These are phyloP conservation scores for Epistrophe grossulariae DNA, from an alignment of 2,888 invertebrate species.

Conservation along the genomic window DNA sequence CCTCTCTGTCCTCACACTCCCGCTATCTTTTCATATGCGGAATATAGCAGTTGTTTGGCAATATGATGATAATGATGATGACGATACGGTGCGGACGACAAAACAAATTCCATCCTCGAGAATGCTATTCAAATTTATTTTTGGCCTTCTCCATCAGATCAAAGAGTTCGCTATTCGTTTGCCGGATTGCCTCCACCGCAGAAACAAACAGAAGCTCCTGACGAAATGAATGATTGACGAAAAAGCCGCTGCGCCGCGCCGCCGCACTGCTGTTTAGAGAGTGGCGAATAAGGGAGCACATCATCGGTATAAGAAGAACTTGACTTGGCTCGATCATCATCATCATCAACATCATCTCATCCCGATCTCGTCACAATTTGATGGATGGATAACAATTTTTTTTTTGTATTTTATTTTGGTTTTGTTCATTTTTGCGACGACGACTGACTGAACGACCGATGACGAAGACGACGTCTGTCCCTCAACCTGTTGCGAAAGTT, in stretches of 20 bases:
- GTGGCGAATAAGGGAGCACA: slow-evolving; percentile 29
- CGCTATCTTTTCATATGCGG: slow-evolving; percentile 22
- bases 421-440: not conserved
- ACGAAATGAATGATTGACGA: slow-evolving; percentile 74
- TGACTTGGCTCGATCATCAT: slow-evolving; percentile 53
- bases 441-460: too few species aligned
- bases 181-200: slow-evolving; percentile 30
- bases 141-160: slow-evolving; percentile 60
- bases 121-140: slow-evolving; percentile 76
- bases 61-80: slow-evolving; percentile 30
- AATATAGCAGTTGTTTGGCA: slow-evolving; percentile 25
- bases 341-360: slow-evolving; percentile 71
- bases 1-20: not conserved
- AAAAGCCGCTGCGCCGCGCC: slow-evolving; percentile 44
- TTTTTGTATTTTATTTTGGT: slow-evolving; percentile 12
- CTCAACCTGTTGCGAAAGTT: slow-evolving; percentile 53
- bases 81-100: slow-evolving; percentile 18
- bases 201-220: slow-evolving; percentile 68
- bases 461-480: not conserved
- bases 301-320: not conserved
- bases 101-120: slow-evolving; percentile 71
- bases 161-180: slow-evolving; percentile 45
- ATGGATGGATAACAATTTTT: slow-evolving; percentile 70
- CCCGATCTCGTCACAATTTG: slow-evolving; percentile 75
- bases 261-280: not conserved